Conservation (phyloP, 2,797 vertebrate genomes). For the Falco rusticolus region DNA sequence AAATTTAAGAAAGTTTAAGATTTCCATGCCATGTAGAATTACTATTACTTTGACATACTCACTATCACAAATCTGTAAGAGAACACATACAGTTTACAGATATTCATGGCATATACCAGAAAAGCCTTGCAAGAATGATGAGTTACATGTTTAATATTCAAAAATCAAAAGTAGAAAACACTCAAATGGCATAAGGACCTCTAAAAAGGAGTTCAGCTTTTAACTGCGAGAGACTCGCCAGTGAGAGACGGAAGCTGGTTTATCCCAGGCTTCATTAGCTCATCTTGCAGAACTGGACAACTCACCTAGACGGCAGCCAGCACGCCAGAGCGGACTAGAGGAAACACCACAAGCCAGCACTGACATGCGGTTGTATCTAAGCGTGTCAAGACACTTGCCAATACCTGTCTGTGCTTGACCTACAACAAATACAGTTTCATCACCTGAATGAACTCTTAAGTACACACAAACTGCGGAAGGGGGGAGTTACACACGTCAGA, state of each 20-base stretch:
- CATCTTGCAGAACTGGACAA: background rate
- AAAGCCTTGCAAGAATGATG: background rate
- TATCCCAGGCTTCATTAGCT: background rate
- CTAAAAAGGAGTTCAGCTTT: background rate
- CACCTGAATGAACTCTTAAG: background rate
- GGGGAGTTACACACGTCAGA: background rate
- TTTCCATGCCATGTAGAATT: background rate
- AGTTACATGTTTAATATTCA: background rate
- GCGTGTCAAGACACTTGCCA: fast-evolving
- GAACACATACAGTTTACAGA: background rate
- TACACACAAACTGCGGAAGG: background rate
- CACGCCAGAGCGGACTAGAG: fast-evolving
- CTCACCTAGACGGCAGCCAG: background rate
- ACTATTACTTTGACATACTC: background rate
- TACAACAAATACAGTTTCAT: background rate
- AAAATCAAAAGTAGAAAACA: background rate
- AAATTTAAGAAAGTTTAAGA: background rate
- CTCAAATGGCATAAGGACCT: background rate
- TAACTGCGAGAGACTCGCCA: background rate
- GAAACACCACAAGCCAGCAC: background rate
- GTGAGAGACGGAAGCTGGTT: background rate
- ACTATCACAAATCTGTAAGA: background rate
- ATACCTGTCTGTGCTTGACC: background rate
- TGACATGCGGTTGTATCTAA: background rate
- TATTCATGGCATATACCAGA: background rate